phyloP scores from a whole-genome alignment of 2,888 invertebrate genomes.

The Platycnemis pennipes region DNA sequence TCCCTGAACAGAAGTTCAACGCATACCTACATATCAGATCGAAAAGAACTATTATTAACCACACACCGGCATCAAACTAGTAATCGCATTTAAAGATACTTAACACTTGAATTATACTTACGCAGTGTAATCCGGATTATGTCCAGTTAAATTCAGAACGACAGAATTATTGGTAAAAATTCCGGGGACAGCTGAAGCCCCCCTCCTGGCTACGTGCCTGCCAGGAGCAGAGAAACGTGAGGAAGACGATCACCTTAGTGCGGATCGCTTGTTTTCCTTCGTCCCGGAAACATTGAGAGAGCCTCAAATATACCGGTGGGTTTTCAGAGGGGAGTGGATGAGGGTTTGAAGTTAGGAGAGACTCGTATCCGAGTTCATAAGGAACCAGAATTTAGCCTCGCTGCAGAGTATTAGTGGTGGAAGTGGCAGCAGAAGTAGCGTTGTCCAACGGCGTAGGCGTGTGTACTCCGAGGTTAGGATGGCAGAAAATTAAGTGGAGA shows the following conservation, averaged over 20 bases:
- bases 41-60: no score
- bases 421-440: neutral
- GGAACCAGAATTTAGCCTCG: neutral
- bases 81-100: no score
- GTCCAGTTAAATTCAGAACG: no score
- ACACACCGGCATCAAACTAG: no score
- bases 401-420: neutral
- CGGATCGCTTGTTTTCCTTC: neutral
- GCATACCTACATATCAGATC: no score
- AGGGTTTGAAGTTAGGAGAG: neutral
- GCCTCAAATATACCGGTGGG: no score
- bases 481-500: conserved; percentile 16
- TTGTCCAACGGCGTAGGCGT: neutral
- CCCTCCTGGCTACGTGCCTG: no score
- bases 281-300: neutral
- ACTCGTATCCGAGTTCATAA: neutral
- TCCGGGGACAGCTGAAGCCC: no score
- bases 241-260: neutral
- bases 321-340: neutral
- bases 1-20: no score
- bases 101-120: no score
- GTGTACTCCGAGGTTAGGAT: neutral
- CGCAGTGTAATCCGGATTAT: no score
- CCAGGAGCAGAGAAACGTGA: neutral
- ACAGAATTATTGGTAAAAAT: no score